Conservation (phyloP, 2,797 vertebrate species). For the Ataeniobius toweri region DNA sequence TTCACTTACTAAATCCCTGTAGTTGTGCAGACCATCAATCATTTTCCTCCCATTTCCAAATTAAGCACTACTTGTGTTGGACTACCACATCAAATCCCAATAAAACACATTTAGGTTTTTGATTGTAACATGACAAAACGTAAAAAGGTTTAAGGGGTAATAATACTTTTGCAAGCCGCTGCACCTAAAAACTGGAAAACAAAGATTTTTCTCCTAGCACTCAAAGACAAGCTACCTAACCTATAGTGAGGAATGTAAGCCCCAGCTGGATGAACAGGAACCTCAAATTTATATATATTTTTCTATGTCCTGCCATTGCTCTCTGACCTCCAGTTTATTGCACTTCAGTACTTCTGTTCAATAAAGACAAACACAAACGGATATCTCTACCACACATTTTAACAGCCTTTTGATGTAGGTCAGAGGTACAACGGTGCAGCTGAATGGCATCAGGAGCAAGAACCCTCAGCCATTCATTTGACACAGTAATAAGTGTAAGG, state of each 20-base stretch:
- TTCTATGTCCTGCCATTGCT: conserved; percentile 14
- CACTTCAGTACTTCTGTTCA: conserved; percentile 32
- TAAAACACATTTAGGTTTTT: too few relatives aligned
- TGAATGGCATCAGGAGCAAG: conserved; percentile 30
- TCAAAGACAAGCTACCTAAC: conserved; percentile 41
- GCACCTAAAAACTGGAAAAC: background rate
- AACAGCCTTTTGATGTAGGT: conserved; percentile 35
- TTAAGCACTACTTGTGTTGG: background rate
- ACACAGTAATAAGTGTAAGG: conserved; percentile 43
- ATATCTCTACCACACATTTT: conserved; percentile 21
- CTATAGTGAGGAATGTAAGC: conserved; percentile 7
- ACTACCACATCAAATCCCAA: too few relatives aligned
- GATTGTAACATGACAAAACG: background rate
- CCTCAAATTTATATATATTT: conserved; percentile 11
- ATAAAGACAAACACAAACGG: conserved; percentile 29
- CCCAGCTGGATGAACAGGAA: conserved; percentile 38
- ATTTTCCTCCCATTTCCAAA: background rate
- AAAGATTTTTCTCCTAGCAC: conserved; percentile 3
- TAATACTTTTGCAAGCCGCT: background rate
- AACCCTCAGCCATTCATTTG: conserved; percentile 21
- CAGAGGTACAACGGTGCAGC: conserved; percentile 29
- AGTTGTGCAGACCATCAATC: conserved; percentile 4
- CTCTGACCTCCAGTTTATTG: conserved; percentile 33
- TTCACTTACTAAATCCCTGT: conserved; percentile 44
- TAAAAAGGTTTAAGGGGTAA: background rate